Evolutionary conservation across 2,888 invertebrate species (phyloP), one percentile per base, ranked within the genome.

Genomic region (Dioctria linearis): DNA sequence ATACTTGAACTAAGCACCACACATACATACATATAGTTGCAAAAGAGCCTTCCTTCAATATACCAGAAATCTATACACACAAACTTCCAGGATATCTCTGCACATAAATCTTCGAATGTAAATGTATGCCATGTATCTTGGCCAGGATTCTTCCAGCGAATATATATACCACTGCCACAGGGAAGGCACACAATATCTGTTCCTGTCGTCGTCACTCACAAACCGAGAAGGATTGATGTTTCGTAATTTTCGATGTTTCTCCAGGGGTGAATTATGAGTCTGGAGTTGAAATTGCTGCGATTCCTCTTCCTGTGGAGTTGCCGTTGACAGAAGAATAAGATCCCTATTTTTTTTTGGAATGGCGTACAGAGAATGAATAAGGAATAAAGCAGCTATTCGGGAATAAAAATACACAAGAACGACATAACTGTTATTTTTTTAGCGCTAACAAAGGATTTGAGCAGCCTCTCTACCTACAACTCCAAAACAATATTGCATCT

Each of bases 181-280:
- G 63, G 76, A 63, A 76, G 63, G 76, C 76, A 63, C 25, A 25
- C 63, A 63, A 76, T 76, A 76, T 76, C 76, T 76, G 76, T 49
- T 76, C 49, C 76, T 76, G 76, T 76, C 76, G 76, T 76, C 76
- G 76, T 76, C 76, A 76, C 76, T 76, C 76, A 76, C 76, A 76
- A 76, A 76, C 76, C 76, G 49, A 76, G 76, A 76, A 76, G 76
- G 76, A 76, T 76, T 76, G 76, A 76, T 76, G 76, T 76, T 76
- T 76, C 76, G 76, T 76, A 76, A 76, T 76, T 76, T 76, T 76
- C 76, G 76, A 76, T 76, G 76, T 76, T 76, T 76, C 76, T 76
- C 25, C 76, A 61, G 63, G 63, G 42, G 76, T 76, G 76, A 76
- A 76, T 76, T 76, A 76, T 76, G 76, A 76, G 76, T 76, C 76